These are phyloP conservation scores for Trichoplax adhaerens DNA, from an alignment of 37 sponge, comb jelly and placozoan genomes.

Conservation along the genomic window DNA sequence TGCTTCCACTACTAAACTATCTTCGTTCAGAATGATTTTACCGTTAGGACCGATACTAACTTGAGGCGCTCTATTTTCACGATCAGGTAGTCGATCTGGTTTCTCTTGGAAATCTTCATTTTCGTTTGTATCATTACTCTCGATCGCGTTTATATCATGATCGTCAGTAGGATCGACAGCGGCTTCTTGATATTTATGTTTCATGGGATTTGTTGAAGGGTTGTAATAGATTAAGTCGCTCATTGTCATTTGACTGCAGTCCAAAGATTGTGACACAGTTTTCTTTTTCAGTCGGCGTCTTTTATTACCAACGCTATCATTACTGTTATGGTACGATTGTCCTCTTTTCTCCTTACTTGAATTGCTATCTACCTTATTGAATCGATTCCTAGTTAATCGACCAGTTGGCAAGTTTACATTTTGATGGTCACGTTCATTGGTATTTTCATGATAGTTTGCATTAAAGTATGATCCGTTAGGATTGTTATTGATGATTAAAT, in stretches of 20 bases:
- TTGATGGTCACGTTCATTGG: no score
- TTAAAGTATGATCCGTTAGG: no score
- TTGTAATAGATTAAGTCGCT: constrained; percentile 65
- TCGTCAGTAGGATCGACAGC: background rate
- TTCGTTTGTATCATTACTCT: background rate
- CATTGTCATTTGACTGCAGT: constrained; percentile 59
- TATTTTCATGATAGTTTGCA: no score
- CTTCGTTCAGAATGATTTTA: constrained; percentile 37
- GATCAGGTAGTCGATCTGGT: no score
- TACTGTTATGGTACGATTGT: no score
- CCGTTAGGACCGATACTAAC: constrained; percentile 47
- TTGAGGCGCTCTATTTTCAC: constrained; percentile 22
- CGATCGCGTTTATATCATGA: background rate
- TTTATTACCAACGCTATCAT: background rate
- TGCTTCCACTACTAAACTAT: constrained; percentile 16
- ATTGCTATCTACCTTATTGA: no score
- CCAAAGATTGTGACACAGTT: constrained; percentile 24
- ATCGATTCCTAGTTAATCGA: no score
- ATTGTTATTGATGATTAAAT: no score
- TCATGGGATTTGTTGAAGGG: constrained; percentile 69
- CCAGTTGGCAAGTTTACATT: no score
- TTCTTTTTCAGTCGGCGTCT: background rate
- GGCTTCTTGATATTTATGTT: constrained; percentile 6
- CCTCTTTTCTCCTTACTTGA: no score
- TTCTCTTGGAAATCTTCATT: background rate